phyloP scores from a whole-genome alignment of 1,140 invertebrate genomes.

The Neodiprion pinetum region DNA sequence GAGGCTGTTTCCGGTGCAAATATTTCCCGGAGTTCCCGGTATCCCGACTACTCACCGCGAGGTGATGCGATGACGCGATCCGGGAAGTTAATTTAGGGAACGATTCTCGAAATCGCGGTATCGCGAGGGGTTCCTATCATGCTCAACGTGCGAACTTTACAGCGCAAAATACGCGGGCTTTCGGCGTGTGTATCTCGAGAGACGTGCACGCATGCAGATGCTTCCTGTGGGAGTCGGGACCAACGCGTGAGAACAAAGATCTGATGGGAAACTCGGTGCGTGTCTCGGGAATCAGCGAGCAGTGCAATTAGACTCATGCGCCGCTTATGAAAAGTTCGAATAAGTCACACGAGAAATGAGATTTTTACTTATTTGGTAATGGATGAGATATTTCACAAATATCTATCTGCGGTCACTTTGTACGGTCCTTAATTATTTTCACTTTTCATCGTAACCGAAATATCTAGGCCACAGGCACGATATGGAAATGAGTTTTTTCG shows the following conservation, averaged over 20 bases:
- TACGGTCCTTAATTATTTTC: no score
- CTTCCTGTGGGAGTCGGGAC: background rate
- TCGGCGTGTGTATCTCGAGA: background rate
- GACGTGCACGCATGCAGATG: background rate
- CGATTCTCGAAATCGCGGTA: background rate
- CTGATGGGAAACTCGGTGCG: background rate
- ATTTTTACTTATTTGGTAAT: no score
- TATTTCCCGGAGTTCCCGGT: background rate
- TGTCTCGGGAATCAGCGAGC: no score
- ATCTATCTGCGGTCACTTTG: no score
- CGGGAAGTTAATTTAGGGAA: background rate
- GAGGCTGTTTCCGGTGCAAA: background rate
- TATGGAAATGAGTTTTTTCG: no score
- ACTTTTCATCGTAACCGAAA: no score
- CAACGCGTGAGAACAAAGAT: slow-evolving; percentile 4
- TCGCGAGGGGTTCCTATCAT: background rate
- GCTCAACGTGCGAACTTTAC: background rate
- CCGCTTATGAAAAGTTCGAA: no score
- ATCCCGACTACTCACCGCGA: no score
- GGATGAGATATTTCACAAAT: no score
- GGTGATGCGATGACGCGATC: background rate
- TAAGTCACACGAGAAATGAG: no score
- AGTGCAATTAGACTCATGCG: no score
- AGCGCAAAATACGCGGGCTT: background rate
- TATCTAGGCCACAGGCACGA: no score